A percentile compares a stretch with the other conserved stretches of the same genome.
These are phyloP conservation scores for Heliconius cydno DNA, from an alignment of 2,888 invertebrate species.

Conservation along the genomic window DNA sequence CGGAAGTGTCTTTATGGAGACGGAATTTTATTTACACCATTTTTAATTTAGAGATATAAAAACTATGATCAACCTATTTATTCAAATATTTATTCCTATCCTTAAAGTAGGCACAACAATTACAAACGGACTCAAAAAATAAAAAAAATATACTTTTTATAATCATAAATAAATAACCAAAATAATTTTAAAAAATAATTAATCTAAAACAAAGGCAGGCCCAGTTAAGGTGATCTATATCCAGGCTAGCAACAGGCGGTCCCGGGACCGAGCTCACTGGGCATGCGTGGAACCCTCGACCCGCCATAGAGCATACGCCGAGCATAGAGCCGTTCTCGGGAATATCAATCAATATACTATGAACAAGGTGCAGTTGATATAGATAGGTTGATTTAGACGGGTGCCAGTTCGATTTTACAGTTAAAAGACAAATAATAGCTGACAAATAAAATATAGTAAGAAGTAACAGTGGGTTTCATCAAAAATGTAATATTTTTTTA, in stretches of 20 bases:
- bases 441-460: no score
- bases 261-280: slow-evolving; percentile 22
- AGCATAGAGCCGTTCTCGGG: slow-evolving; percentile 11
- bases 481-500: no score
- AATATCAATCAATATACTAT: slow-evolving; percentile 20
- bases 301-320: slow-evolving; percentile 4
- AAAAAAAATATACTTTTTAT: not conserved
- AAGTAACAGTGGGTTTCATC: no score
- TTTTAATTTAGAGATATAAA: no score
- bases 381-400: no score
- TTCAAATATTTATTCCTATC: no score
- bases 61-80: no score
- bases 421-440: not conserved
- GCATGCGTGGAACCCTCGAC: slow-evolving; percentile 43
- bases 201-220: not conserved
- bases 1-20: no score
- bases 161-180: not conserved
- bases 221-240: not conserved
- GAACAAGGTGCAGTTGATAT: not conserved
- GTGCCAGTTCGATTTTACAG: not conserved
- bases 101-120: no score
- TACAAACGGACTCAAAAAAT: no score
- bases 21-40: no score
- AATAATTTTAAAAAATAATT: not conserved
- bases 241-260: slow-evolving; percentile 46